Evolutionary conservation across 2,113 vertebrate species (phyloP), one percentile per base, ranked within the genome.

Genomic region (Columba janthina): DNA sequence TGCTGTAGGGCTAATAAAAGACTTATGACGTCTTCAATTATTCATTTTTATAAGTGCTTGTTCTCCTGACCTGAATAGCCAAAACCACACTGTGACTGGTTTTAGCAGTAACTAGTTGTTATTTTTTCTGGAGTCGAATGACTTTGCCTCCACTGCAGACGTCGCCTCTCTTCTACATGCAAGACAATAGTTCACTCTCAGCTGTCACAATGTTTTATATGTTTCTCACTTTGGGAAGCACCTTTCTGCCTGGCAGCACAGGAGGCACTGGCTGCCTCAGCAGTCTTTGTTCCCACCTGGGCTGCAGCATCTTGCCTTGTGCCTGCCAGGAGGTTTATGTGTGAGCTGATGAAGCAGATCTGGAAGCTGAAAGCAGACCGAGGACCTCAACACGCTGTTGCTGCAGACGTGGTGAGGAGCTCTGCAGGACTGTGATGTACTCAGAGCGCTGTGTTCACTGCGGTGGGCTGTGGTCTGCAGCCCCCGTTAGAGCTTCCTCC

Each of bases 271-370:
- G 15, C 51, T 72, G 62, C 25, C 11, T 42, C 42, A 32, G 42
- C 62, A 56, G 44, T 42, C 40, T 40, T 31, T 3, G 1, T 20
- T 69, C 2, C 0, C 21, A 2, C 54, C 29, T 4, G 32, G 31
- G 48, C 53, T 29, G 15, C 38, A 19, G 71, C 62, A 32, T 60
- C 34, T 65, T 19, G 5, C 18, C 53, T 15, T 1, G 8, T 17
- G 75, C 29, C 67, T 66, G 64, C 46, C 29, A 8, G 46, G 44
- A 56, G 11, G 31, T 17, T 11, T 17, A 5, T 0, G 1, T 65
- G 51, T 0, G 0, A 75, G 48, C 12, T 1, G 1, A 44, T 51
- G 53, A 11, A 56, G 38, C 0, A 2, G 28, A 36, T 26, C 71
- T 57, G 75, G 66, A 38, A 85, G 42, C 54, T 1, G 1, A 50